Evolutionary conservation across 2,797 vertebrate genomes (phyloP).

Genomic region (Amazona ochrocephala): DNA sequence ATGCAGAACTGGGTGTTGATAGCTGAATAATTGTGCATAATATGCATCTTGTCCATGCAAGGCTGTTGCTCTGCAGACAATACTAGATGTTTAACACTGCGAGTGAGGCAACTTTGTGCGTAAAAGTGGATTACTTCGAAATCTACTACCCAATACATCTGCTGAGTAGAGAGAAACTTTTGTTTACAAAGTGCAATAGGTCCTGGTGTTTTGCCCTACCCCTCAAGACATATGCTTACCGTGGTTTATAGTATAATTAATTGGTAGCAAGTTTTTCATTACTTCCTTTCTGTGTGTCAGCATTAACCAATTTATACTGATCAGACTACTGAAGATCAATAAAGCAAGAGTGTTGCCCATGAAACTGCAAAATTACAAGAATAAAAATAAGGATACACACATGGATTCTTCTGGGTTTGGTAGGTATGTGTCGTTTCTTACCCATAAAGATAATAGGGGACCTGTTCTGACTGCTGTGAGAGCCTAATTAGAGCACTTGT

Average conservation of each 20-base stretch:
- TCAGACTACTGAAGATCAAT: not conserved
- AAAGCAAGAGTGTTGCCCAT: not conserved
- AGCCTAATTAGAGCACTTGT: not conserved
- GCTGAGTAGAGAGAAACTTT: not conserved
- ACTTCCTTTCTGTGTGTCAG: not conserved
- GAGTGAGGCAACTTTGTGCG: not conserved
- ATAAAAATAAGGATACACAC: not conserved
- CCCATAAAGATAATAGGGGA: not conserved
- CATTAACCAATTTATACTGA: constrained; percentile 5
- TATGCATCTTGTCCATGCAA: not conserved
- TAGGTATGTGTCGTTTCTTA: not conserved
- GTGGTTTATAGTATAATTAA: not conserved
- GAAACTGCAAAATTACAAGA: not conserved
- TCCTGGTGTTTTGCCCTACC: not conserved
- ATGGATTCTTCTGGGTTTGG: not conserved
- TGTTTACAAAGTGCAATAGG: not conserved
- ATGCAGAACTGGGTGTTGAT: not conserved
- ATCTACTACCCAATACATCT: not conserved
- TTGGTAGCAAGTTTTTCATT: not conserved
- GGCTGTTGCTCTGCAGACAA: not conserved
- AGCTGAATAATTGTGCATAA: not conserved
- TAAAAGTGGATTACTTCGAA: constrained; percentile 2
- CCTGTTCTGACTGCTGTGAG: not conserved
- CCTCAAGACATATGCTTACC: not conserved
- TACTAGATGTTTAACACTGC: not conserved